These are phyloP conservation scores for Crepidodera aurea DNA, from an alignment of 2,888 invertebrate genomes.

Conservation along the genomic window DNA sequence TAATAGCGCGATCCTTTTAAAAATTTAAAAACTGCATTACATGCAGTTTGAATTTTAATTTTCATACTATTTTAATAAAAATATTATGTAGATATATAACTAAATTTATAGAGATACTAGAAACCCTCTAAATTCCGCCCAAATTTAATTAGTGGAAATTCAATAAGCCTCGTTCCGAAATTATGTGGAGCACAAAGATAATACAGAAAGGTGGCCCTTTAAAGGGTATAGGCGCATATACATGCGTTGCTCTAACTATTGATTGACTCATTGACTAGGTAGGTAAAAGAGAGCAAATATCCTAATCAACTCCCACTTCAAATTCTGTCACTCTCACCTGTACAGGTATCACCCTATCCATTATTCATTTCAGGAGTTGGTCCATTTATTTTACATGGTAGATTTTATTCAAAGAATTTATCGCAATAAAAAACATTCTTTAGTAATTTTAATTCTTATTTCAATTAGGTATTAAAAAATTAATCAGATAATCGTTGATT, in stretches of 20 bases:
- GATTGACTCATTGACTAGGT: conserved; percentile 52
- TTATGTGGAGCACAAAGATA: conserved; percentile 11
- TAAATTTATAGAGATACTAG: conserved; percentile 3
- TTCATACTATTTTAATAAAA: too few species aligned
- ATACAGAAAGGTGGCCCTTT: conserved; percentile 36
- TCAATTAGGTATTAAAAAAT: too few species aligned
- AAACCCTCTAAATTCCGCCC: conserved; percentile 9
- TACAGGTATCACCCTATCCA: conserved; percentile 30
- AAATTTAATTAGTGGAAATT: conserved; percentile 19
- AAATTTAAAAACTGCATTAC: background rate
- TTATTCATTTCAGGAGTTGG: conserved; percentile 6
- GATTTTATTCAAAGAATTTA: too few species aligned
- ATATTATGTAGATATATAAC: background rate
- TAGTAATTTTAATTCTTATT: too few species aligned
- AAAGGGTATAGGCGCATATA: conserved; percentile 47
- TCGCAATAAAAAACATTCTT: too few species aligned
- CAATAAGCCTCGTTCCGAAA: conserved; percentile 10
- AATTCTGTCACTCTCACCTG: conserved; percentile 36
- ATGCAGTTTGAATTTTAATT: background rate
- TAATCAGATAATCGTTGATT: too few species aligned
- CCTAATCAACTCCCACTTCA: conserved; percentile 46
- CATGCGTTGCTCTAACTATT: conserved; percentile 50
- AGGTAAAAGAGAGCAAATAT: conserved; percentile 49
- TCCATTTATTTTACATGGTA: background rate
- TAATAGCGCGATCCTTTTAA: too few species aligned